These are phyloP conservation scores for Panzeria rudis DNA, from an alignment of 2,888 invertebrate genomes.

Conservation along the genomic window DNA sequence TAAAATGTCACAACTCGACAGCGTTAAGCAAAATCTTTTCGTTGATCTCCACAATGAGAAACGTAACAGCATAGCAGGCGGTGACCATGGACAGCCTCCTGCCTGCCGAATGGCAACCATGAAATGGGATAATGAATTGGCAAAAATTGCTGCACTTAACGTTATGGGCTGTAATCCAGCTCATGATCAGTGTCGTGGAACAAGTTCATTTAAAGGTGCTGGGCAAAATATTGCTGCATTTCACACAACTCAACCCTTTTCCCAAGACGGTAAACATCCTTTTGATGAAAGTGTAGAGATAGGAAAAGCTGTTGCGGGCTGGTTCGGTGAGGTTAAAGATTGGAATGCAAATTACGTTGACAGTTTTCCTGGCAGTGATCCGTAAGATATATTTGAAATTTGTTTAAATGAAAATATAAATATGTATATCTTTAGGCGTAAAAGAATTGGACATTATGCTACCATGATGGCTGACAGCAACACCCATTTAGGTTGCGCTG, in stretches of 20 bases:
- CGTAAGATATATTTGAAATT: too few species aligned
- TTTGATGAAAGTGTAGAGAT: background rate
- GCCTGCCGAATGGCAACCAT: constrained; percentile 79
- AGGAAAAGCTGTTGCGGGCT: background rate
- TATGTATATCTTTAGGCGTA: too few species aligned
- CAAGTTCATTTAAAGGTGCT: constrained; percentile 74
- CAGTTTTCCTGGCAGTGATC: too few species aligned
- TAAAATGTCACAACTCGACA: background rate
- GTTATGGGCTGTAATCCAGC: constrained; percentile 75
- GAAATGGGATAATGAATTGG: constrained; percentile 77
- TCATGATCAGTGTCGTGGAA: constrained; percentile 78
- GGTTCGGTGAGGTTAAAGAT: background rate
- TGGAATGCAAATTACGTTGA: too few species aligned
- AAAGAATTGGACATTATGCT: constrained; percentile 77
- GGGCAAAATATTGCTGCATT: constrained; percentile 76
- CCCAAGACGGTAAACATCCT: background rate
- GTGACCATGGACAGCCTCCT: constrained; percentile 15
- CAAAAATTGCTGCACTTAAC: constrained; percentile 77
- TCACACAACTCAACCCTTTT: background rate
- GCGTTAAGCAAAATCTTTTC: background rate
- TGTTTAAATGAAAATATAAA: too few species aligned
- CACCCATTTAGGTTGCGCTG: constrained; percentile 77
- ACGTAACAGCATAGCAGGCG: constrained; percentile 67
- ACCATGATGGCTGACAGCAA: constrained; percentile 76
- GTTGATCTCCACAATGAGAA: constrained; percentile 28